These are phyloP conservation scores for Carassius auratus DNA, from an alignment of 2,113 vertebrate genomes.

Conservation along the genomic window DNA sequence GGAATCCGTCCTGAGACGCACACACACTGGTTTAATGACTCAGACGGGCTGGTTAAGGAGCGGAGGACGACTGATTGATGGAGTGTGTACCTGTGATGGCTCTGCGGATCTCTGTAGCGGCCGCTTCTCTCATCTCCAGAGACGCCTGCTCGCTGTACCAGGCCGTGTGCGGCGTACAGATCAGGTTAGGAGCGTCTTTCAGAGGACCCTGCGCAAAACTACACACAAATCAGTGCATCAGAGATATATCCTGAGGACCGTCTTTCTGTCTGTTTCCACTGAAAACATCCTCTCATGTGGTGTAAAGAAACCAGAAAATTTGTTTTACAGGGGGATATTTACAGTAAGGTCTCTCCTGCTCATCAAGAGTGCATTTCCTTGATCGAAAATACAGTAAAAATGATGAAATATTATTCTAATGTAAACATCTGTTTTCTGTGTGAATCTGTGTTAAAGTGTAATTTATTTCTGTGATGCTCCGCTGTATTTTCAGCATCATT, in stretches of 20 bases:
- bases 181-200: constrained; percentile 96
- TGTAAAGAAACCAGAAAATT: no score
- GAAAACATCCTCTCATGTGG: no score
- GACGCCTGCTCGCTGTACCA: constrained; percentile 99
- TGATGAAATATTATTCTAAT: neutral
- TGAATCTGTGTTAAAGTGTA: neutral
- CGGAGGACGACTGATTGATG: no score
- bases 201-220: constrained; percentile 94
- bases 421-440: neutral
- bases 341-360: neutral
- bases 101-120: constrained; percentile 93
- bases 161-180: constrained; percentile 95
- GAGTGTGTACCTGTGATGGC: constrained; percentile 87
- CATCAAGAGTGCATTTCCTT: neutral
- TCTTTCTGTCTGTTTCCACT: neutral
- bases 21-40: no score
- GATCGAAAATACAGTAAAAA: neutral
- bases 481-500: neutral
- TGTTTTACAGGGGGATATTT: neutral
- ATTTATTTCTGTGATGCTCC: neutral
- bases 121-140: constrained; percentile 97
- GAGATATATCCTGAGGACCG: neutral
- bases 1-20: constrained; percentile 88
- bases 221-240: neutral
- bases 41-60: neutral